A percentile compares a stretch with the other conserved stretches of the same genome.
Evolutionary conservation across 2,888 invertebrate genomes (phyloP).

Genomic region (Schrankia costaestrigalis): DNA sequence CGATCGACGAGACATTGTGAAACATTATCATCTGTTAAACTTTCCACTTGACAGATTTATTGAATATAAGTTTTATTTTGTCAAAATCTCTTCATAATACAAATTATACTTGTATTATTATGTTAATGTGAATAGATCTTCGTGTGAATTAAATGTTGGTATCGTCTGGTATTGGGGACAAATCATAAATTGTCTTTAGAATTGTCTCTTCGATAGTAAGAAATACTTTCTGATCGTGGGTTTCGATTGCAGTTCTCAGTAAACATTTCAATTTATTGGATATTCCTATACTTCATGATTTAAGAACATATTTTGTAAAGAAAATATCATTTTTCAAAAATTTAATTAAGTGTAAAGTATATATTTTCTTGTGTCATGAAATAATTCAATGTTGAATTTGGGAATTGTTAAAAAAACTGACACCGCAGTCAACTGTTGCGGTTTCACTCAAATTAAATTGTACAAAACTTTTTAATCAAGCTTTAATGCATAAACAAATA

Average conservation of each 20-base stretch:
- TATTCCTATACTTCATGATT: too few species aligned
- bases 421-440: constrained; percentile 11
- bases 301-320: too few species aligned
- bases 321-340: too few species aligned
- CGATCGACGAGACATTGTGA: constrained; percentile 17
- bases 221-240: constrained; percentile 8
- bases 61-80: constrained; percentile 26
- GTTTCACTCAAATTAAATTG: constrained; percentile 29
- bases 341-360: too few species aligned
- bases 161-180: constrained; percentile 32
- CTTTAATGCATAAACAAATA: constrained; percentile 57
- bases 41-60: constrained; percentile 36
- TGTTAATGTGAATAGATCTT: constrained; percentile 36
- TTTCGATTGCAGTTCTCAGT: constrained; percentile 4
- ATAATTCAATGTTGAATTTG: too few species aligned
- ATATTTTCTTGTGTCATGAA: too few species aligned
- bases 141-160: constrained; percentile 42
- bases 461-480: constrained; percentile 34
- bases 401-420: too few species aligned
- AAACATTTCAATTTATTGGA: too few species aligned
- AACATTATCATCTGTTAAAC: constrained; percentile 23
- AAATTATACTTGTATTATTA: constrained; percentile 36
- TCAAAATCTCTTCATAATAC: constrained; percentile 30
- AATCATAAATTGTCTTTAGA: constrained; percentile 33
- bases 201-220: constrained; percentile 11